phyloP scores from a whole-genome alignment of 2,113 vertebrate species.

The Hoplias malabaricus region DNA sequence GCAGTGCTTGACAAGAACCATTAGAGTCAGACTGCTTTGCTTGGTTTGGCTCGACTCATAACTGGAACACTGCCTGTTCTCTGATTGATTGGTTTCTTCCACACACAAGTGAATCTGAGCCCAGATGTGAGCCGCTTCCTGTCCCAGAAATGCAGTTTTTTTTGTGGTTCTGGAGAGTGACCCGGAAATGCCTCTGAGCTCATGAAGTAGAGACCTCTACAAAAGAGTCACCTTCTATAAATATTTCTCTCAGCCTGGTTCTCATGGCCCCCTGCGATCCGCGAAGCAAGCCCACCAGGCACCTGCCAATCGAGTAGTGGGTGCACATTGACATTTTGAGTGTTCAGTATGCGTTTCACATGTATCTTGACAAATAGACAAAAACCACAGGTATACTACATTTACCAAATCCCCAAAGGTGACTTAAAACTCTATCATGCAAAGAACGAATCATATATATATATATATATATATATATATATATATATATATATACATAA shows the following conservation, averaged over 20 bases:
- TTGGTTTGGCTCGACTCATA: neutral
- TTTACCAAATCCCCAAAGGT: no score
- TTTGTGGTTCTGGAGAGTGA: conserved; percentile 58
- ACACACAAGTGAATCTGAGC: neutral
- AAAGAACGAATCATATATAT: no score
- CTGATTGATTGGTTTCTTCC: neutral
- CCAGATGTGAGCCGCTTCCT: conserved; percentile 57
- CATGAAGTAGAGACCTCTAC: conserved; percentile 55
- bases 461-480: no score
- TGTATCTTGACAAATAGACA: no score
- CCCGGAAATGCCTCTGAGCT: conserved; percentile 72
- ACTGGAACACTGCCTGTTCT: conserved; percentile 11
- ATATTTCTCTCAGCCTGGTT: conserved; percentile 62
- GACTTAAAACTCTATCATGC: no score
- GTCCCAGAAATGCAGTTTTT: neutral
- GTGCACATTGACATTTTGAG: no score
- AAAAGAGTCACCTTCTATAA: conserved; percentile 45
- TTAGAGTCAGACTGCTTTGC: neutral
- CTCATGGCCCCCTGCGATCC: conserved; percentile 69
- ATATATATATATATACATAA: no score
- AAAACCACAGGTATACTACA: no score
- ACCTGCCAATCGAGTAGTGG: conserved; percentile 11
- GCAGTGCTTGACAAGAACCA: neutral
- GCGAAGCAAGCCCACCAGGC: conserved; percentile 37
- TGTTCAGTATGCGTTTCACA: no score